Evolutionary conservation across 2,888 invertebrate genomes (phyloP), one percentile per base, ranked within the genome.

Genomic region (Campopleginae sp.): DNA sequence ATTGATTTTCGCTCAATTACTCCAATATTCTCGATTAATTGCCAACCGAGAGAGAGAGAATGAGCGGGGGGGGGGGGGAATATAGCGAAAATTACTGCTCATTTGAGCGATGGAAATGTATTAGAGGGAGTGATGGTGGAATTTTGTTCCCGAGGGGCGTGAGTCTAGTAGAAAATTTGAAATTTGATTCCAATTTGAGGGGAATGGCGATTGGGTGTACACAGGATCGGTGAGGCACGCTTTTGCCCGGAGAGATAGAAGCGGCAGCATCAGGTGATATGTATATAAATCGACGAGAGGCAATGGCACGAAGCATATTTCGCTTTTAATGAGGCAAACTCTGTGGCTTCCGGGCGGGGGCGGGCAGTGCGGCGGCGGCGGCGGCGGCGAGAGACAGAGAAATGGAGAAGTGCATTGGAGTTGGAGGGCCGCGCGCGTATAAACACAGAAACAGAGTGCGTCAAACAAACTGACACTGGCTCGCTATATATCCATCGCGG

Each of bases 321-420:
- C 48, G 77, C 72, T 85, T 82, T 85, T 85, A 85, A 85, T 85
- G 80, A 85, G 82, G 85, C 76, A 82, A 85, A 85, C 80, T 71
- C 85, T 80, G 80, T 51, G 82, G 80, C 70, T 85, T 66, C 27
- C 42, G 23, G 54, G 8, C 6, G n/a, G n/a, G n/a, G n/a, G n/a
- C n/a, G n/a, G n/a, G n/a, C n/a, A n/a, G n/a, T n/a, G n/a, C n/a
- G n/a, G n/a, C n/a, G n/a, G n/a, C n/a, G n/a, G n/a, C n/a, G n/a
- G n/a, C n/a, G n/a, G n/a, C n/a, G 12, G 66, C 2, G 54, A 42
- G 42, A 54, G 54, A 14, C 5, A 54, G 33, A 14, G 19, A 23
- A n/a, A n/a, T 23, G 14, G 14, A 27, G 44, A 33, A n/a, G 44
- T 17, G 27, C 1, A 44, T 23, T 10, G 4, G 27, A 5, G 1